These are phyloP conservation scores for Nomada lathburiana DNA, from an alignment of 2,888 invertebrate genomes.

Conservation along the genomic window DNA sequence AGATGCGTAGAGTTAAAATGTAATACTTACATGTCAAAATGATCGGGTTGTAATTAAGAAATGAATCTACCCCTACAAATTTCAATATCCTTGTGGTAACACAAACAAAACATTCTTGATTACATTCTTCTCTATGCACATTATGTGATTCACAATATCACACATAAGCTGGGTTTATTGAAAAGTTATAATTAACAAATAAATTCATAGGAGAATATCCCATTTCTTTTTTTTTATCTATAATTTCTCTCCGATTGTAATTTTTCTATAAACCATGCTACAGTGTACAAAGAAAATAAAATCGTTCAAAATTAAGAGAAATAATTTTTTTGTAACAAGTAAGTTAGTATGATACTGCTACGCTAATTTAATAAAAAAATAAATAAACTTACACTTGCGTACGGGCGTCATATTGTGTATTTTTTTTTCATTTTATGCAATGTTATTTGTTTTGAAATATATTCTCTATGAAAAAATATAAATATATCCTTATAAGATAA, in stretches of 20 bases:
- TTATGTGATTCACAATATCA: slow-evolving; percentile 61
- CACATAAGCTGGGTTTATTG: slow-evolving; percentile 68
- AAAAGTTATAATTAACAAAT: slow-evolving; percentile 70
- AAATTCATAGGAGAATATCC: slow-evolving; percentile 56
- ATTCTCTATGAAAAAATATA: slow-evolving; percentile 58
- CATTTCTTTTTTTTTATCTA: slow-evolving; percentile 51
- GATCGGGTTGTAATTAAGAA: slow-evolving; percentile 62
- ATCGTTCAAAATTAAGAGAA: slow-evolving; percentile 64
- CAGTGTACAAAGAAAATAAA: slow-evolving; percentile 69
- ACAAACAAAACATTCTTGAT: slow-evolving; percentile 49
- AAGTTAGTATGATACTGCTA: slow-evolving; percentile 47
- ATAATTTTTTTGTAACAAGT: slow-evolving; percentile 55
- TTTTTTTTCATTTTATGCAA: slow-evolving; percentile 39
- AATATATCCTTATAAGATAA: slow-evolving; percentile 50
- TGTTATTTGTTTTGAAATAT: slow-evolving; percentile 58
- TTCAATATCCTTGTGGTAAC: slow-evolving; percentile 45
- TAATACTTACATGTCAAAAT: slow-evolving; percentile 73
- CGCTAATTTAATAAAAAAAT: slow-evolving; percentile 58
- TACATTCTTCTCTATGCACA: slow-evolving; percentile 60
- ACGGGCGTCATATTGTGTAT: slow-evolving; percentile 47
- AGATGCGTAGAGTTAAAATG: slow-evolving; percentile 77
- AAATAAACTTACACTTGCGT: slow-evolving; percentile 49
- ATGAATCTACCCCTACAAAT: slow-evolving; percentile 44
- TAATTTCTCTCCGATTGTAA: slow-evolving; percentile 61
- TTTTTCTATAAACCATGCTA: slow-evolving; percentile 71